A percentile compares a stretch with the other conserved stretches of the same genome.
These are phyloP conservation scores for Cheilosia soror DNA, from an alignment of 2,888 invertebrate species.

Conservation along the genomic window DNA sequence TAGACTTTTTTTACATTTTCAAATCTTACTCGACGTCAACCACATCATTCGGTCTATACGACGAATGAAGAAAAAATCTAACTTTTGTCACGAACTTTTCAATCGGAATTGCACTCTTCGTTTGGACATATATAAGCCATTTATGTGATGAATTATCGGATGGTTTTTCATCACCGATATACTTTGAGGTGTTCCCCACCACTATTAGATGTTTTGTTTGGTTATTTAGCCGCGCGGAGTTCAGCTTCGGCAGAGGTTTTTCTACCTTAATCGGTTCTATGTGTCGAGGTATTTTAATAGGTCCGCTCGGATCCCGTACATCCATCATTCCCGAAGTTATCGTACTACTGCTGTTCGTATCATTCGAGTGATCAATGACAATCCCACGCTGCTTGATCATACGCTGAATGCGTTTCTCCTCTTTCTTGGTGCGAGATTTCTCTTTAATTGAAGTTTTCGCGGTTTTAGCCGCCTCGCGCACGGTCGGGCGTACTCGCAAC, in stretches of 20 bases:
- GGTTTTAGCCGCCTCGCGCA: conserved; percentile 85
- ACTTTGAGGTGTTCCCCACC: conserved; percentile 92
- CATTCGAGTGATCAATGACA: conserved; percentile 80
- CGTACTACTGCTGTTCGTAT: conserved; percentile 5
- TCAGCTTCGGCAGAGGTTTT: conserved; percentile 84
- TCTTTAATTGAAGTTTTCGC: conserved; percentile 81
- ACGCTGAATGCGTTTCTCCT: conserved; percentile 79
- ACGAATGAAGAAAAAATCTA: conserved; percentile 90
- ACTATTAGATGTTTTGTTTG: conserved; percentile 85
- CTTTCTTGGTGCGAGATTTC: conserved; percentile 79
- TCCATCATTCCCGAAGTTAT: conserved; percentile 25
- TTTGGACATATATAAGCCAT: conserved; percentile 95
- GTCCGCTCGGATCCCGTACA: conserved; percentile 25
- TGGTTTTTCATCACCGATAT: conserved; percentile 88
- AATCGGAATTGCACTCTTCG: conserved; percentile 86
- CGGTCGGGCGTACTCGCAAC: conserved; percentile 83
- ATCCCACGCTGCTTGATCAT: conserved; percentile 80
- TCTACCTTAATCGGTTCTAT: conserved; percentile 82
- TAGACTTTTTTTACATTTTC: not conserved
- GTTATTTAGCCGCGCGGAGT: conserved; percentile 85
- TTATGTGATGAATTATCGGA: conserved; percentile 91
- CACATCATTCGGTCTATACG: conserved; percentile 93
- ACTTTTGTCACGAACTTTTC: conserved; percentile 89
- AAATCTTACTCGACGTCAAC: conserved; percentile 89
- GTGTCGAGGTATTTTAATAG: conserved; percentile 80